phyloP scores from a whole-genome alignment of 1,140 invertebrate species.

The Drosophila serrata region DNA sequence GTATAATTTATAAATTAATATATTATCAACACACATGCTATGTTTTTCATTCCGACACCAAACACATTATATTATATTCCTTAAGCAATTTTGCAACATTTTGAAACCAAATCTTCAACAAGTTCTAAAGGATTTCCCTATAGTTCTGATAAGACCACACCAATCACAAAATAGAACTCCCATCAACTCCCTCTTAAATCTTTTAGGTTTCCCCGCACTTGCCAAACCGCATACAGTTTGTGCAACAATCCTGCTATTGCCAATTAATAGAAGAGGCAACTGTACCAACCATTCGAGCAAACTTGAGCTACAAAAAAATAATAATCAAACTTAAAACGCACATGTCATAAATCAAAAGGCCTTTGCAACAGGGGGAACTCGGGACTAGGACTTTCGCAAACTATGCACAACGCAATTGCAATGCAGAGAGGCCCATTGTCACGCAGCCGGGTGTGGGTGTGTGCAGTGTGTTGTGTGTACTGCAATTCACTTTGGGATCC shows the following conservation, averaged over 20 bases:
- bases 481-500: slow-evolving; percentile 73
- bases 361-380: slow-evolving; percentile 36
- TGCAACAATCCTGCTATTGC: slow-evolving; percentile 35
- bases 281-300: slow-evolving; percentile 36
- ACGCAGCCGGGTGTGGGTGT: slow-evolving; percentile 48
- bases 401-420: slow-evolving; percentile 52
- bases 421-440: slow-evolving; percentile 59
- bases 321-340: slow-evolving; percentile 79
- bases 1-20: not conserved
- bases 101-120: not conserved
- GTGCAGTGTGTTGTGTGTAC: slow-evolving; percentile 26
- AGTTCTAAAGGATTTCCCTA: not conserved
- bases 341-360: slow-evolving; percentile 78
- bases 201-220: not conserved
- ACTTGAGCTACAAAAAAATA: slow-evolving; percentile 36
- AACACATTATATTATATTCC: not conserved
- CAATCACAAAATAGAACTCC: not conserved
- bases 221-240: slow-evolving; percentile 13
- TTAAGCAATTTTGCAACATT: not conserved
- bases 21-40: not conserved
- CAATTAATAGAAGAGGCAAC: slow-evolving; percentile 45
- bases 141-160: not conserved
- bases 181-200: not conserved
- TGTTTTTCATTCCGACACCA: not conserved
- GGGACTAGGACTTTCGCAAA: slow-evolving; percentile 39